Evolutionary conservation across 2,113 vertebrate species (phyloP).

Genomic region (Falcunculus frontatus): DNA sequence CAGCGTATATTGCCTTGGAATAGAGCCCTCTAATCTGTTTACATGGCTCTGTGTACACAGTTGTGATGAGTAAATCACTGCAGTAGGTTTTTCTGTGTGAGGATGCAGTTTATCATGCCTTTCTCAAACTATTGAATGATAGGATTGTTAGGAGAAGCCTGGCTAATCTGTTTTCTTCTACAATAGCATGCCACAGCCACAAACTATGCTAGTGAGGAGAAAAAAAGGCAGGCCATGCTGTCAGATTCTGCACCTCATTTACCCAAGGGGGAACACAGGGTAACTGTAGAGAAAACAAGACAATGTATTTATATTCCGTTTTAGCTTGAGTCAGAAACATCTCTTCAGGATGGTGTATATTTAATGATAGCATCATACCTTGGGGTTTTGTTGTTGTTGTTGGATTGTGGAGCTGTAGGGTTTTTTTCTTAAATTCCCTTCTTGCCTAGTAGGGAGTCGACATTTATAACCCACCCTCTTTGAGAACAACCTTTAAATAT

Average conservation of each 20-base stretch:
- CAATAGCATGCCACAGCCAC: not conserved
- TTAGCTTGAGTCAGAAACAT: not conserved
- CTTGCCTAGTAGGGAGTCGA: not conserved
- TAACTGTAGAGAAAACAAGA: not conserved
- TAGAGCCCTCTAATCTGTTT: not conserved
- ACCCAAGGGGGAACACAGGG: not conserved
- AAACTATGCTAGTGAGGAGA: not conserved
- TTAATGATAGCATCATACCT: not conserved
- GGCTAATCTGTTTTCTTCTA: not conserved
- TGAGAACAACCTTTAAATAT: slow-evolving; percentile 9
- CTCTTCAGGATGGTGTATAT: not conserved
- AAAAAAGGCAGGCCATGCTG: not conserved
- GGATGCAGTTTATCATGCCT: not conserved
- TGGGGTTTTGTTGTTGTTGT: not conserved
- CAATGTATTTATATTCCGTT: not conserved
- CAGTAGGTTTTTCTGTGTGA: not conserved
- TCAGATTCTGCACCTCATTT: not conserved
- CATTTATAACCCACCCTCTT: not conserved
- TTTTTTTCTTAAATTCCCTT: not conserved
- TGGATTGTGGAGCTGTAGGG: not conserved
- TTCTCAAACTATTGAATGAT: not conserved
- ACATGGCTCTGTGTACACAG: not conserved
- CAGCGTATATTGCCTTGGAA: not conserved
- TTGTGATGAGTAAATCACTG: not conserved
- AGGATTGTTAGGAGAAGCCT: not conserved